Conservation (phyloP, 2,888 invertebrate species). For the Helobdella robusta region DNA sequence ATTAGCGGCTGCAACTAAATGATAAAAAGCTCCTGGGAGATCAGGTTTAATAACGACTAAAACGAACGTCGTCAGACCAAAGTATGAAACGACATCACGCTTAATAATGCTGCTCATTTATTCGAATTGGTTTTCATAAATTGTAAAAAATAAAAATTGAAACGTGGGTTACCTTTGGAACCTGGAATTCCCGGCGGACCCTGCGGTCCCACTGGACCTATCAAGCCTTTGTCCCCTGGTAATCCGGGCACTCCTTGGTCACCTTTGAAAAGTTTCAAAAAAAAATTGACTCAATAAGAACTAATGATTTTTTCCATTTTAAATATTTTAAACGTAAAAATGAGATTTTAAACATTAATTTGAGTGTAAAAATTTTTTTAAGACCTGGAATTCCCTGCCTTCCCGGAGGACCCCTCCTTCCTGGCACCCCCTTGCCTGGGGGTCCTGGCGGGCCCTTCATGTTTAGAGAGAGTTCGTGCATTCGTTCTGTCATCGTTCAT, state of each 20-base stretch:
- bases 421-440: constrained; percentile 59
- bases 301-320: not conserved
- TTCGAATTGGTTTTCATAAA: too few relatives aligned
- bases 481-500: constrained; percentile 63
- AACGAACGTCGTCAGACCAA: not conserved
- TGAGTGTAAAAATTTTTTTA: constrained; percentile 13
- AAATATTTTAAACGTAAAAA: too few relatives aligned
- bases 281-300: not conserved
- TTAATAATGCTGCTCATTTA: too few relatives aligned
- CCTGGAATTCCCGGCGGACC: constrained; percentile 54
- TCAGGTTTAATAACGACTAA: not conserved
- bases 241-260: constrained; percentile 61
- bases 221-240: constrained; percentile 59
- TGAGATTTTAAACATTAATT: too few relatives aligned
- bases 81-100: not conserved
- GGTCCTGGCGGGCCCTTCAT: constrained; percentile 61
- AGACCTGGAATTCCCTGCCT: constrained; percentile 43
- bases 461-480: constrained; percentile 61
- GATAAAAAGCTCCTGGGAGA: not conserved
- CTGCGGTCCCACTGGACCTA: constrained; percentile 59
- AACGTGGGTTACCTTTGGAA: constrained; percentile 29
- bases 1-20: not conserved
- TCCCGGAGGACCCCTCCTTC: constrained; percentile 56
- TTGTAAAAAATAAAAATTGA: too few relatives aligned
- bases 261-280: too few relatives aligned